Evolutionary conservation across 1,140 invertebrate species (phyloP).

Genomic region (Triops cancriformis): DNA sequence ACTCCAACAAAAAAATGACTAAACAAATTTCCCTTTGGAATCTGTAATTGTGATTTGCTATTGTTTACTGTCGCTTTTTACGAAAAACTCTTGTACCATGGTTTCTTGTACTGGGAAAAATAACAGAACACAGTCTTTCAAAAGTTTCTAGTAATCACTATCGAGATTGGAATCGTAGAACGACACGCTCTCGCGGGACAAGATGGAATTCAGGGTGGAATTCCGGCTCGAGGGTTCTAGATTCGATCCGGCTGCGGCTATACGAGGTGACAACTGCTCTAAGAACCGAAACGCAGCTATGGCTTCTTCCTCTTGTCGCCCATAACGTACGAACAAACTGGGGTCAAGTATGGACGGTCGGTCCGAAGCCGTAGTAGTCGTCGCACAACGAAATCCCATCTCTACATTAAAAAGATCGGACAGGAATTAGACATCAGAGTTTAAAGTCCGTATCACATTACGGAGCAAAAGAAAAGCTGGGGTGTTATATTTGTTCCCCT

Average conservation of each 20-base stretch:
- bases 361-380: not conserved
- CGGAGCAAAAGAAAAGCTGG: too few species aligned
- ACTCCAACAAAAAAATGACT: too few species aligned
- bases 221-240: not conserved
- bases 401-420: not conserved
- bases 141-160: not conserved
- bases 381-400: not conserved
- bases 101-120: too few species aligned
- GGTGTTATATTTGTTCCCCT: too few species aligned
- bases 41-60: too few species aligned
- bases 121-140: too few species aligned
- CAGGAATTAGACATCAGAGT: not conserved
- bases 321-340: not conserved
- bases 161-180: not conserved
- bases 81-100: too few species aligned
- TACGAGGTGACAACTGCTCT: not conserved
- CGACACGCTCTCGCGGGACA: not conserved
- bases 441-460: too few species aligned
- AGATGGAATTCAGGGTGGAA: not conserved
- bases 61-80: too few species aligned
- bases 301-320: not conserved
- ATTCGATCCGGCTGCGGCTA: not conserved
- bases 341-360: conserved; percentile 1
- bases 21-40: too few species aligned
- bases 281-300: not conserved